Base-by-base conservation (phyloP, 2,888 invertebrate species). In the Pterostichus niger region DNA sequence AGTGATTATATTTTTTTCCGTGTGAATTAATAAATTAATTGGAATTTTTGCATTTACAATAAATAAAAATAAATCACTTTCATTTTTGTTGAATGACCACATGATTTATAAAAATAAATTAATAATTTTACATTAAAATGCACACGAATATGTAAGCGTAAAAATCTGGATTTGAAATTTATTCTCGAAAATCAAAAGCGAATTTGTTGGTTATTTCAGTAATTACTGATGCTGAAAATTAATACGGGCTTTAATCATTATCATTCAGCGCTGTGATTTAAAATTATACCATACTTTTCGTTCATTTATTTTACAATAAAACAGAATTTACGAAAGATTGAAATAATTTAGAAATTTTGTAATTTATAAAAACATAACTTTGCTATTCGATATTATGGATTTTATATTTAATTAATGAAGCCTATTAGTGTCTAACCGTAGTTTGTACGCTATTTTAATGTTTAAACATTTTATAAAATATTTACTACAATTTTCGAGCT, bases 41-140 rank as follows among this genome's bases (percentile, higher is more conserved):
- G 6, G 6, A 64, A 13, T n/a, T 59, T 59, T 17, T 64, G 10
- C 35, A 64, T 35, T 6, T 1, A 6, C 33, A 11, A 13, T 56
- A 9, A 2, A 49, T 49, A 64, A 64, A 35, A 64, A 13, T 35
- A 35, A 33, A 64, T 64, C 64, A 64, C 64, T 64, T 64, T 64
- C 64, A 64, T 64, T 64, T 64, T 64, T 64, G 64, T 10, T 64
- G n/a, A 35, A n/a, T 64, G 33, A 61, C n/a, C 61, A 64, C n/a
- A 3, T 64, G 6, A 33, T 64, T 64, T 59, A 64, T 7, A 35
- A 59, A 59, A 31, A 35, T 64, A 13, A 64, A 64, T 64, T 35
- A 64, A 64, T 64, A 64, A 64, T 64, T 64, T 64, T 35, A 64
- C 35, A 64, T 13, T 64, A 13, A 64, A 13, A 64, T 64, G 35